A percentile compares a stretch with the other conserved stretches of the same genome.
phyloP scores from a whole-genome alignment of 2,888 invertebrate genomes.

The Eristalis pertinax region DNA sequence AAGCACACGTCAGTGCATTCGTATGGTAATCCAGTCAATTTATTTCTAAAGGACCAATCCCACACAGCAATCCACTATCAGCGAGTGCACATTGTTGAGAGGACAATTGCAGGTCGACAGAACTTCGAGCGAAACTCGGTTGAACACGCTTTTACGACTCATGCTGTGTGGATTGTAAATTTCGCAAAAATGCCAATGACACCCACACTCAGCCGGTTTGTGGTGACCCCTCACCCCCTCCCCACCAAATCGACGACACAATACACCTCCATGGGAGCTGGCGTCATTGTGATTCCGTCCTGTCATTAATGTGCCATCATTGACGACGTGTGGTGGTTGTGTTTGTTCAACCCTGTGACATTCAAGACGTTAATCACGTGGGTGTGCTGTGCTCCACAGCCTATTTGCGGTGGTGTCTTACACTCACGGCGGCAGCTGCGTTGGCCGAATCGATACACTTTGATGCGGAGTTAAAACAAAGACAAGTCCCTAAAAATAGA shows the following conservation, averaged over 20 bases:
- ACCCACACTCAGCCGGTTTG: constrained; percentile 6
- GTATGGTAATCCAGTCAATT: constrained; percentile 49
- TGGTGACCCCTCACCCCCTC: too few species aligned
- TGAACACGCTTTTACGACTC: constrained; percentile 10
- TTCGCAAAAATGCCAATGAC: constrained; percentile 5
- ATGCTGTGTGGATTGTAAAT: not conserved
- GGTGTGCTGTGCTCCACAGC: constrained; percentile 21
- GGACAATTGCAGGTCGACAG: constrained; percentile 15
- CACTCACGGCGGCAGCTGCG: not conserved
- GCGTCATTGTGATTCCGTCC: not conserved
- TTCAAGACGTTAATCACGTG: constrained; percentile 45
- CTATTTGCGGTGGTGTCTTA: constrained; percentile 23
- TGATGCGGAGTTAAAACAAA: not conserved
- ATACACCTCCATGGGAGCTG: not conserved
- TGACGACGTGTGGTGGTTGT: constrained; percentile 2
- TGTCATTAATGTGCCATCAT: constrained; percentile 25
- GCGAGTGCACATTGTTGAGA: constrained; percentile 17
- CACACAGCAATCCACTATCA: constrained; percentile 35
- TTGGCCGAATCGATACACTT: not conserved
- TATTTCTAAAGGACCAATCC: constrained; percentile 5
- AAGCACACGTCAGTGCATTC: not conserved
- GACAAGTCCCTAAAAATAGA: not conserved
- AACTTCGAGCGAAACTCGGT: constrained; percentile 1
- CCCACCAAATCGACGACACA: not conserved
- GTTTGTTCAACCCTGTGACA: constrained; percentile 8